Evolutionary conservation across 2,797 vertebrate species (phyloP).

Genomic region (Lepilemur septentrionalis): DNA sequence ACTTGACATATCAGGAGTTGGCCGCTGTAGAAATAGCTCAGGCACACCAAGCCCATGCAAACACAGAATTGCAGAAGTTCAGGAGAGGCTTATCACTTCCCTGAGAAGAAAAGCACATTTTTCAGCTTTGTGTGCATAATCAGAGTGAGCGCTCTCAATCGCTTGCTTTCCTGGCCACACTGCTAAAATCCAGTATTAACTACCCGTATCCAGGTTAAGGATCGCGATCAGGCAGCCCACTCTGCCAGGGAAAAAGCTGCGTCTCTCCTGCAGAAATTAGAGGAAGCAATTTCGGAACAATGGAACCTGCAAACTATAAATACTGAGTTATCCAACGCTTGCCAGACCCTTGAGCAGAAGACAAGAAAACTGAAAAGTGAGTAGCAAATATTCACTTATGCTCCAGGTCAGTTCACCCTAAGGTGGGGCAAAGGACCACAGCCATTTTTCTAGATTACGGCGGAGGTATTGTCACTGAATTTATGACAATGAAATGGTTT

Average conservation of each 20-base stretch:
- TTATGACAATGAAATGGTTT: neutral
- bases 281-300: constrained; percentile 81
- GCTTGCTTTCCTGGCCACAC: neutral
- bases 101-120: constrained; percentile 82
- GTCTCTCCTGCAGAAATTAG: constrained; percentile 71
- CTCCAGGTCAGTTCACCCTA: neutral
- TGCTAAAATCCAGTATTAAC: neutral
- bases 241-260: constrained; percentile 48
- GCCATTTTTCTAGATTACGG: neutral
- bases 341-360: constrained; percentile 73
- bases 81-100: constrained; percentile 80
- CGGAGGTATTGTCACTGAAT: neutral
- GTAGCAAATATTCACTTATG: constrained; percentile 60
- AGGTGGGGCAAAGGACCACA: neutral
- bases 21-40: constrained; percentile 73
- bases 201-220: constrained; percentile 63
- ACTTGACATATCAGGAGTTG: constrained; percentile 67
- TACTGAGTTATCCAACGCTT: constrained; percentile 53
- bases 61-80: constrained; percentile 83
- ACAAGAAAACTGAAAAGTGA: constrained; percentile 81
- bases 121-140: constrained; percentile 66
- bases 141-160: neutral
- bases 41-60: constrained; percentile 72
- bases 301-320: constrained; percentile 73
- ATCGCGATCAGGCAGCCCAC: constrained; percentile 61